Evolutionary conservation across 2,113 vertebrate genomes (phyloP), one percentile per base, ranked within the genome.

Genomic region (Paralichthys olivaceus): DNA sequence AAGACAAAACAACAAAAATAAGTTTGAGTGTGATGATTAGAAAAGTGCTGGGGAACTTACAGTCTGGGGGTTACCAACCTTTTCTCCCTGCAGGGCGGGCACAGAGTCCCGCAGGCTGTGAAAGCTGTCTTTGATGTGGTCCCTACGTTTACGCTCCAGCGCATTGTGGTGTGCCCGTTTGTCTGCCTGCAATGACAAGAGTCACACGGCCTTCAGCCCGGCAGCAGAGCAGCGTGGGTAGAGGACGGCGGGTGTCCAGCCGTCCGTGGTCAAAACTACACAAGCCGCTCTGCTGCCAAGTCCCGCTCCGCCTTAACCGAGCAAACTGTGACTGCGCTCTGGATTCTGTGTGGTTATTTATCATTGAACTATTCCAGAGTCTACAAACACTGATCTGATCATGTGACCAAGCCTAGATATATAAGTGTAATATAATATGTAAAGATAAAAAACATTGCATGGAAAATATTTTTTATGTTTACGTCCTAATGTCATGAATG

Each of bases 41-140:
- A 8, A 20, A n/a, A 8, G 49, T 22, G 23, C 1, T 5, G 12
- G 53, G 4, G 22, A 7, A 79, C 79, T 83, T 83, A 83, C 85
- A 69, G 73, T 72, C 72, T 81, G 84, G 69, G 84, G 71, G 72
- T 76, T 90, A 95, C 95, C 95, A 90, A 98, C 97, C 97, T 99
- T 99, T 94, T 99, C 98, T 90, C 98, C 98, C 92, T 99, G 98
- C 91, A 99, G 95, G 47, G 98, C 95, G 23, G 98, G 98, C 80
- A 99, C 97, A 0, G 98, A 99, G 91, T 99, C 98, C 80, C 98
- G 96, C 85, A 99, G 94, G 95, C 98, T 98, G 95, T 99, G 98
- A 93, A 99, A 99, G 93, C 98, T 99, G 95, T 99, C 98, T 95
- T 99, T 99, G 95, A 99, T 99, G 95, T 99, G 98, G 95, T 99